A percentile compares a stretch with the other conserved stretches of the same genome.
These are phyloP conservation scores for Paratilapia polleni DNA, from an alignment of 2,113 vertebrate genomes.

Conservation along the genomic window DNA sequence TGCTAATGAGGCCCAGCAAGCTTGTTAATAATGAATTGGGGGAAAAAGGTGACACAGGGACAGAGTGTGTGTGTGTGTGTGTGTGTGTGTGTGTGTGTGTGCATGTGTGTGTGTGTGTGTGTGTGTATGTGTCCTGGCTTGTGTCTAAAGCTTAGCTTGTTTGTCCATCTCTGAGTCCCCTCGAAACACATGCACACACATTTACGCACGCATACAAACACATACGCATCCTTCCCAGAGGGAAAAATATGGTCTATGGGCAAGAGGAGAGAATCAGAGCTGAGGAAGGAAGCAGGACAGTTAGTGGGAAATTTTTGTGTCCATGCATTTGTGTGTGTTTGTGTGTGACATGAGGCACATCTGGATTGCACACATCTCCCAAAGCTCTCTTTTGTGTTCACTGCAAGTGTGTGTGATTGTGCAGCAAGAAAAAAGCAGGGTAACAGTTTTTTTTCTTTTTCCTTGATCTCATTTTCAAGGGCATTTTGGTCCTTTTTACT, in stretches of 20 bases:
- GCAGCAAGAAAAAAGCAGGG: neutral
- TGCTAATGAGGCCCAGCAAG: slow-evolving; percentile 75
- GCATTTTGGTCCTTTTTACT: slow-evolving; percentile 4
- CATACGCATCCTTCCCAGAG: slow-evolving; percentile 5
- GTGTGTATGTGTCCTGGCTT: slow-evolving; percentile 43
- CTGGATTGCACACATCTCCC: slow-evolving; percentile 53
- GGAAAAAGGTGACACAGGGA: slow-evolving; percentile 53
- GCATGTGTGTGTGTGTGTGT: slow-evolving; percentile 21
- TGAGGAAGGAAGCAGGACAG: slow-evolving; percentile 59
- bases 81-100: slow-evolving; percentile 26
- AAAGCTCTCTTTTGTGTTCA: slow-evolving; percentile 26
- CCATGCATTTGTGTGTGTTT: neutral
- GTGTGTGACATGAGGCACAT: slow-evolving; percentile 39
- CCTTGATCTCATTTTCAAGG: slow-evolving; percentile 29
- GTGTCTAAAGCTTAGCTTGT: slow-evolving; percentile 45
- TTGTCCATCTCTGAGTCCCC: slow-evolving; percentile 49
- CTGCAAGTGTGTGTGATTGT: slow-evolving; percentile 30
- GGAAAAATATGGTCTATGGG: slow-evolving; percentile 29
- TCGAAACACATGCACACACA: slow-evolving; percentile 6
- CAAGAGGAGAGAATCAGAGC: slow-evolving; percentile 16
- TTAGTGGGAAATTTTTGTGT: slow-evolving; percentile 45
- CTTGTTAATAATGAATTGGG: slow-evolving; percentile 75
- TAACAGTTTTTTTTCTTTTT: neutral
- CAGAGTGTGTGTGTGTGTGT: slow-evolving; percentile 17
- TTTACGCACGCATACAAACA: slow-evolving; percentile 5